Percentiles rank a stretch among this genome's conserved stretches.
These are phyloP conservation scores for Dipodomys ordii DNA, from an alignment of 2,113 vertebrate genomes.

Conservation along the genomic window DNA sequence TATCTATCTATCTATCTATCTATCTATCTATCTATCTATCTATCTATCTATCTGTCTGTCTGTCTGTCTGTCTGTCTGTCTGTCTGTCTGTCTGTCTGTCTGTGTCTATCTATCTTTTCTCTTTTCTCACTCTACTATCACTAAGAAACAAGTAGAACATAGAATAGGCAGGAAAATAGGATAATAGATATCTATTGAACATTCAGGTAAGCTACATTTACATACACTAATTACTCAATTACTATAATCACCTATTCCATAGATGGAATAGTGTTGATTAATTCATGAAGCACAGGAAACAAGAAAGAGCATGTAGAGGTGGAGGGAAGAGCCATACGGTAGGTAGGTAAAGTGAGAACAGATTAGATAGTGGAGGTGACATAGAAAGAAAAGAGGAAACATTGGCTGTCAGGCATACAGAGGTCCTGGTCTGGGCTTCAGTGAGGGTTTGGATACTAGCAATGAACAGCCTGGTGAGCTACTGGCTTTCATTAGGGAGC, in stretches of 20 bases:
- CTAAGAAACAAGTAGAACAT: not conserved
- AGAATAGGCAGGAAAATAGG: not conserved
- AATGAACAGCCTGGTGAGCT: not conserved
- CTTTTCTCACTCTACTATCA: not conserved
- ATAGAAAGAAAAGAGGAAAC: not conserved
- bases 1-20: not conserved
- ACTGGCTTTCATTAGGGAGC: not conserved
- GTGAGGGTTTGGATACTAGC: not conserved
- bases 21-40: not conserved
- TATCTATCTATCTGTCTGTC: not conserved
- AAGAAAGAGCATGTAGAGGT: not conserved
- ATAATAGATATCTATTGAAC: not conserved
- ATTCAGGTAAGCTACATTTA: not conserved
- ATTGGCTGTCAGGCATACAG: not conserved
- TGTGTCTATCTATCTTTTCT: not conserved
- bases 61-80: not conserved
- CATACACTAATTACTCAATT: not conserved
- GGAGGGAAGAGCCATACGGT: not conserved
- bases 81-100: not conserved
- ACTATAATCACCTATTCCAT: not conserved
- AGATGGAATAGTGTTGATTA: not conserved
- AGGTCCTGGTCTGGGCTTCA: not conserved
- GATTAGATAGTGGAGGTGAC: not conserved
- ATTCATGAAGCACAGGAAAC: constrained; percentile 9
- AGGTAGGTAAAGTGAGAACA: not conserved